phyloP scores from a whole-genome alignment of 2,888 invertebrate genomes.

The Pilophorus perplexus region DNA sequence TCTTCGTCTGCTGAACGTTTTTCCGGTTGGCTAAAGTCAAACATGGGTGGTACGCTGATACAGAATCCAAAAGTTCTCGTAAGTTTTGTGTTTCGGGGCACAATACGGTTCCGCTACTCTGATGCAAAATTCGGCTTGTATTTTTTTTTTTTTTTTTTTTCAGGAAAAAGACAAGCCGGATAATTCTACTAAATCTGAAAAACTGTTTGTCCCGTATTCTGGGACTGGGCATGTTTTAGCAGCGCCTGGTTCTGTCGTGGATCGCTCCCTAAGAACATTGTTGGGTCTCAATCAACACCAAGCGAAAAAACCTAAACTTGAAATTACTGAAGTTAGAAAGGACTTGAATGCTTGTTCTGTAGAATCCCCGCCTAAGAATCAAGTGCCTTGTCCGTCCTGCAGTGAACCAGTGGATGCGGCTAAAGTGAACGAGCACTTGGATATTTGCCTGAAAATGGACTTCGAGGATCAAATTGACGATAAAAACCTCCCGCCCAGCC shows the following conservation, averaged over 20 bases:
- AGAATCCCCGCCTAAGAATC: not conserved
- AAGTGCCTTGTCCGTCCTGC: conserved; percentile 48
- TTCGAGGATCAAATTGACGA: not conserved
- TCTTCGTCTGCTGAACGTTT: conserved; percentile 44
- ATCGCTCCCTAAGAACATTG: conserved; percentile 30
- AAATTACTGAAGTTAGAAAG: not conserved
- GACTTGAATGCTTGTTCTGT: not conserved
- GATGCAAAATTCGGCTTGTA: not conserved
- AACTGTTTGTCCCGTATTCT: too few species aligned
- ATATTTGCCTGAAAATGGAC: conserved; percentile 45
- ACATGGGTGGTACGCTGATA: conserved; percentile 39
- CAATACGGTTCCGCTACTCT: not conserved
- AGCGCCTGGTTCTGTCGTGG: conserved; percentile 12
- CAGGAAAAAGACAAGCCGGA: conserved; percentile 36
- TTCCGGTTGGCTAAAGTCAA: conserved; percentile 50
- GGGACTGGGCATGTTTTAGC: conserved; percentile 48
- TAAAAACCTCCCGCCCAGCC: conserved; percentile 20
- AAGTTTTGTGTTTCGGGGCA: not conserved
- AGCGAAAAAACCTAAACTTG: not conserved
- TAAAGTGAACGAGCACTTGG: conserved; percentile 49
- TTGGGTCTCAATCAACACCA: conserved; percentile 39
- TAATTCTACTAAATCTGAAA: conserved; percentile 31
- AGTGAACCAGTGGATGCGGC: conserved; percentile 36
- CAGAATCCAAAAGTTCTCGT: conserved; percentile 36
- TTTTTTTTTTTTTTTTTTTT: not conserved